Conservation (phyloP, 2,797 vertebrate species). For the Fistularia tabacaria region DNA sequence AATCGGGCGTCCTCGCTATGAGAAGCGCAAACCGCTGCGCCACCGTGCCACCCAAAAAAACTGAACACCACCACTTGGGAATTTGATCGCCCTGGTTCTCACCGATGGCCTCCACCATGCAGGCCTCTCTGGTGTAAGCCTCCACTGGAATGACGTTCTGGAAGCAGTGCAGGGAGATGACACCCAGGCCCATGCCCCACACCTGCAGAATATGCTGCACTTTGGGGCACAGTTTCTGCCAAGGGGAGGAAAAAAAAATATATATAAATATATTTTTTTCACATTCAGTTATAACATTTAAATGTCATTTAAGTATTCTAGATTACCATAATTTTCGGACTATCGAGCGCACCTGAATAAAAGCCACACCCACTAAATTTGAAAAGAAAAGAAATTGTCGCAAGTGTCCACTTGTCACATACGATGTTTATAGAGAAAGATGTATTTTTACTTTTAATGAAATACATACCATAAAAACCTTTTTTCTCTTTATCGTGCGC, state of each 20-base stretch:
- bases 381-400: too few relatives aligned
- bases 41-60: background rate
- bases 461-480: too few relatives aligned
- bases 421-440: too few relatives aligned
- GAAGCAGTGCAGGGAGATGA: constrained; percentile 90
- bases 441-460: too few relatives aligned
- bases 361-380: too few relatives aligned
- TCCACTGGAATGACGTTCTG: constrained; percentile 86
- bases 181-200: constrained; percentile 79
- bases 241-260: background rate
- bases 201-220: constrained; percentile 86
- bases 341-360: too few relatives aligned
- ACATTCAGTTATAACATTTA: background rate
- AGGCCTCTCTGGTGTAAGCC: constrained; percentile 87
- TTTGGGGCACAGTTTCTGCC: constrained; percentile 81
- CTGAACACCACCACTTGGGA: background rate
- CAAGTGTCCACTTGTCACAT: too few relatives aligned
- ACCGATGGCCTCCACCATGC: constrained; percentile 91
- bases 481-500: too few relatives aligned
- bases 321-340: background rate
- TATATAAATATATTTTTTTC: background rate
- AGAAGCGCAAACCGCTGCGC: background rate
- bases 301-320: background rate
- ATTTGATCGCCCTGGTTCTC: constrained; percentile 24
- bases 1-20: background rate